Base-by-base conservation (phyloP, 2,888 invertebrate genomes). In the Agrypnus murinus region DNA sequence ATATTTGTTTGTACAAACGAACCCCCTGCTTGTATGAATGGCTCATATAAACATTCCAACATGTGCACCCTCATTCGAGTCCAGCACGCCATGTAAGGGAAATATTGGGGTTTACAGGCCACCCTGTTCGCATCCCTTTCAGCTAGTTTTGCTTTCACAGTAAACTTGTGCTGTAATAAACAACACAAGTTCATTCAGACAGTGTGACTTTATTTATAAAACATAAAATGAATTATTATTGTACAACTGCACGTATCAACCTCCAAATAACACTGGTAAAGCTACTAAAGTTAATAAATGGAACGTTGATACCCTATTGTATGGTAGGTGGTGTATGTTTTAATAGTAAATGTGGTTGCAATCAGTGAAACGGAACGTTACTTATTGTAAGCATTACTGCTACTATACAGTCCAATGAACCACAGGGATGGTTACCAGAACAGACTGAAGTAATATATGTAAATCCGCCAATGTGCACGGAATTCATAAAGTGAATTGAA, bases 401-500 rank as follows among this genome's bases (percentile, higher is more conserved):
- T 5, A 25, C 25, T 25, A 25, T 25, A 25, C 3, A 25, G 25
- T 25, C 25, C 25, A 25, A 25, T 25, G 12, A 15, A 3, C 7
- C n/a, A 14, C 14, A 1, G 32, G 15, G 8, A 12, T 12, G 9
- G 31, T 34, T 14, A 53, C 32, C n/a, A 32, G n/a, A 31, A 10
- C 53, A 31, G 31, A 53, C 15, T 25, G 9, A 36, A 67, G 46
- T 69, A 78, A 77, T 74, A 72, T 77, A 79, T 79, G 80, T 75
- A 79, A 79, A 79, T 78, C 76, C 67, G 65, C 65, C 69, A 75
- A 70, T 78, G 80, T 77, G 79, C 77, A 77, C 74, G 75, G 78
- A 79, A 80, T 79, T 77, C 74, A 78, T 78, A 80, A 80, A 78
- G 66, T 76, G 77, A 78, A 79, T 79, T 77, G 76, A 79, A 78